These are phyloP conservation scores for Pinna nobilis DNA, from an alignment of 1,140 invertebrate genomes.

Conservation along the genomic window DNA sequence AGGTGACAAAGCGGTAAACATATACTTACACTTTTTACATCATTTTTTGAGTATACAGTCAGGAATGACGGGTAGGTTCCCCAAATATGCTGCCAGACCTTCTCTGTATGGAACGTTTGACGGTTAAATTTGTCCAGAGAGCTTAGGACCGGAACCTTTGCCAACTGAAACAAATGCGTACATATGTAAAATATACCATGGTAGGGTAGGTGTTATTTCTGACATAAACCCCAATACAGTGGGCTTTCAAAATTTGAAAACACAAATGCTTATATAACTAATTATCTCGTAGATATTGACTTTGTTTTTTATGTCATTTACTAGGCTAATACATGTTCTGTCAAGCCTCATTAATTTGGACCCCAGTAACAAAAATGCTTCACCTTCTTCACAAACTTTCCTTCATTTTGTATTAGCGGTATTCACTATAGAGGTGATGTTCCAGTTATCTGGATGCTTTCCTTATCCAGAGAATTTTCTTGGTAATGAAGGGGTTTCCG, in stretches of 20 bases:
- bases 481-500: no score
- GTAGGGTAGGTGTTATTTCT: background rate
- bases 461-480: no score
- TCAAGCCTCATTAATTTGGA: no score
- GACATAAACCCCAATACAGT: background rate
- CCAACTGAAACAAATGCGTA: conserved; percentile 76
- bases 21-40: conserved; percentile 26
- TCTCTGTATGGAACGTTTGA: conserved; percentile 89
- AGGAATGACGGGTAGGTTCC: conserved; percentile 32
- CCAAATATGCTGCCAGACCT: conserved; percentile 35
- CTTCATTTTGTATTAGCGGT: no score
- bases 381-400: no score
- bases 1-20: background rate
- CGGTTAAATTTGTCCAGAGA: conserved; percentile 87
- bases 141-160: conserved; percentile 90
- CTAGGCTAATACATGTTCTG: no score
- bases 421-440: no score
- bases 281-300: background rate
- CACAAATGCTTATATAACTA: background rate
- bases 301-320: no score
- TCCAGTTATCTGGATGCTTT: no score
- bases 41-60: conserved; percentile 26
- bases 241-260: background rate
- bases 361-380: no score
- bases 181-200: background rate